Base-by-base conservation (phyloP, 2,888 invertebrate species). In the Suillia variegata region DNA sequence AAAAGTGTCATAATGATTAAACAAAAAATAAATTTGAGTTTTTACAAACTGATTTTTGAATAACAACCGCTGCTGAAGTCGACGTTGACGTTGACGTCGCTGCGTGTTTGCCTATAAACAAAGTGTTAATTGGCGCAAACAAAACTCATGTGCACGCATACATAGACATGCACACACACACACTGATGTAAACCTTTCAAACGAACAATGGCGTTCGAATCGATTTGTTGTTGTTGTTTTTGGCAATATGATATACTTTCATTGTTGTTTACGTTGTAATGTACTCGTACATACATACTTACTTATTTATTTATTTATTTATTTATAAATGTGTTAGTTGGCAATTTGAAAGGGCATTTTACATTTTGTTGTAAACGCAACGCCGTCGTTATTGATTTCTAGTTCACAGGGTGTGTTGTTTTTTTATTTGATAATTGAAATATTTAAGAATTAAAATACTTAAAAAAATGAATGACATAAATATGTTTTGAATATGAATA, bases 101-200 rank as follows among this genome's bases (percentile, higher is more conserved):
- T n/a, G n/a, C 45, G 20, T 45, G 45, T 45, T 45, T 45, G 45
- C 45, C 17, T 45, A 45, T 20, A 45, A 45, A 45, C 45, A 45
- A 45, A 45, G 45, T 45, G 45, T 45, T 45, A 45, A 45, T 45
- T 45, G 17, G 20, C 45, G 18, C 45, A 45, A 45, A 45, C 45
- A 45, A 45, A 45, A n/a, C n/a, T 38, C 38, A 38, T 38, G 38
- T 38, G 10, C 38, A 38, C 38, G 38, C 38, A 38, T n/a, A 38
- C 38, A 10, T 4, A 38, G 4, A n/a, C 15, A 38, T 4, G 15
- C 45, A 45, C 17, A 45, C 45, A 20, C 4, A 45, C 45, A 13
- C 3, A 20, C 6, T 2, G 45, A 17, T 20, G 45, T 18, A 17
- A 20, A 20, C n/a, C 18, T 17, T 20, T 45, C 38, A 12, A n/a